A percentile compares a stretch with the other conserved stretches of the same genome.
Conservation (phyloP, 2,888 invertebrate genomes). For the Ophion slaviceki region DNA sequence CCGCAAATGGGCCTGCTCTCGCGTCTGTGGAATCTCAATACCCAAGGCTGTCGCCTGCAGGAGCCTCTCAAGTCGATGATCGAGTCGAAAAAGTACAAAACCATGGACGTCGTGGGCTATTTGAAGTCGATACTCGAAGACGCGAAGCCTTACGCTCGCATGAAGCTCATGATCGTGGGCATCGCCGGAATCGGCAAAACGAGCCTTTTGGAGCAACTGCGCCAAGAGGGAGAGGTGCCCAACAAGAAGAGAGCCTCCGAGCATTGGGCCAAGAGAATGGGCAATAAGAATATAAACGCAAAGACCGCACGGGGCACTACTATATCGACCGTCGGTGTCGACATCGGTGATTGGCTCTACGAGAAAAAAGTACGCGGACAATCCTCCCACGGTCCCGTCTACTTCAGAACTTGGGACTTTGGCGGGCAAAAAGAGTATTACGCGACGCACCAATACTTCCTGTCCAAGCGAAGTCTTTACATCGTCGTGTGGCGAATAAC, state of each 20-base stretch:
- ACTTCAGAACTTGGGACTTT: slow-evolving; percentile 99
- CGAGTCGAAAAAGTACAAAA: slow-evolving; percentile 96
- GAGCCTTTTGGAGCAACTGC: slow-evolving; percentile 93
- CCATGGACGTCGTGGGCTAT: slow-evolving; percentile 97
- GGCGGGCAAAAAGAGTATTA: slow-evolving; percentile 99
- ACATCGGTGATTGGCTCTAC: slow-evolving; percentile 97
- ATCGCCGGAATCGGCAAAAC: slow-evolving; percentile 95
- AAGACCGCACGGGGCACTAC: slow-evolving; percentile 91
- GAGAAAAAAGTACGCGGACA: slow-evolving; percentile 92
- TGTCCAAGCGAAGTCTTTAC: slow-evolving; percentile 97
- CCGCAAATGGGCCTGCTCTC: slow-evolving; percentile 97
- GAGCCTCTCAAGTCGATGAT: slow-evolving; percentile 97
- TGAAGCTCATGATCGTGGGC: slow-evolving; percentile 98
- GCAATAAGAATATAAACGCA: slow-evolving; percentile 92
- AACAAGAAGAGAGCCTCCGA: slow-evolving; percentile 88
- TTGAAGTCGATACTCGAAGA: slow-evolving; percentile 94
- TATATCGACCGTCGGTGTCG: slow-evolving; percentile 98
- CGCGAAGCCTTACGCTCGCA: slow-evolving; percentile 95
- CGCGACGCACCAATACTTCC: slow-evolving; percentile 99
- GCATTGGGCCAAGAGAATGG: slow-evolving; percentile 98
- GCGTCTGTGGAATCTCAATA: slow-evolving; percentile 98
- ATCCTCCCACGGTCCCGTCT: slow-evolving; percentile 91
- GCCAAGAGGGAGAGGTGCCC: slow-evolving; percentile 92
- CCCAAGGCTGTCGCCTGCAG: slow-evolving; percentile 93
- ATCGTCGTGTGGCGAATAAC: slow-evolving; percentile 97